phyloP scores from a whole-genome alignment of 2,113 vertebrate species.

The Danionella cerebrum region DNA sequence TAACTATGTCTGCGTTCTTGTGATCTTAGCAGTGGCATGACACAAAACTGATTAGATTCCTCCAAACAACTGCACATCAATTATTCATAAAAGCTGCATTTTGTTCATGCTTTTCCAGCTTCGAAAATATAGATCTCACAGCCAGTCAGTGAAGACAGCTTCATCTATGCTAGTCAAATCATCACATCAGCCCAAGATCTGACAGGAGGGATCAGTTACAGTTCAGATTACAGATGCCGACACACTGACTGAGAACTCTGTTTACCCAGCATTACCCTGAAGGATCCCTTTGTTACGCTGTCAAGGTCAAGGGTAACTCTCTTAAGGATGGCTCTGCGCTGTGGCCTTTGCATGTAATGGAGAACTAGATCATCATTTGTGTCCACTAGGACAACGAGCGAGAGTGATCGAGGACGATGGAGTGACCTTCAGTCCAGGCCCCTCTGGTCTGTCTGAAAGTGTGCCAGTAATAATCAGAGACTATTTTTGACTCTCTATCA shows the following conservation, averaged over 20 bases:
- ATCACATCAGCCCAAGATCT: slow-evolving; percentile 37
- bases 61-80: background rate
- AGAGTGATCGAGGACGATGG: slow-evolving; percentile 7
- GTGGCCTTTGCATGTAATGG: slow-evolving; percentile 32
- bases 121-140: background rate
- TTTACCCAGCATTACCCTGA: background rate
- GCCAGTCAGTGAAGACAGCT: background rate
- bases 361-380: slow-evolving; percentile 35
- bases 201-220: slow-evolving; percentile 17
- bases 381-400: background rate
- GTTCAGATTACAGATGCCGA: background rate
- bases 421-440: slow-evolving; percentile 35
- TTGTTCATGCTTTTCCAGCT: background rate
- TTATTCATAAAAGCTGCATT: background rate
- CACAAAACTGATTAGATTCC: background rate
- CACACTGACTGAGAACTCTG: background rate
- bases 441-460: slow-evolving; percentile 30
- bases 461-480: slow-evolving; percentile 39
- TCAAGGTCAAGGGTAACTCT: slow-evolving; percentile 37
- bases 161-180: slow-evolving; percentile 39
- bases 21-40: background rate
- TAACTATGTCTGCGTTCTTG: background rate
- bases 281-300: slow-evolving; percentile 8
- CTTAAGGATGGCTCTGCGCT: slow-evolving; percentile 25
- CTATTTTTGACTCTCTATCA: slow-evolving; percentile 41